phyloP scores from a whole-genome alignment of 1,140 invertebrate species.

The Lordiphosa clarofinis region DNA sequence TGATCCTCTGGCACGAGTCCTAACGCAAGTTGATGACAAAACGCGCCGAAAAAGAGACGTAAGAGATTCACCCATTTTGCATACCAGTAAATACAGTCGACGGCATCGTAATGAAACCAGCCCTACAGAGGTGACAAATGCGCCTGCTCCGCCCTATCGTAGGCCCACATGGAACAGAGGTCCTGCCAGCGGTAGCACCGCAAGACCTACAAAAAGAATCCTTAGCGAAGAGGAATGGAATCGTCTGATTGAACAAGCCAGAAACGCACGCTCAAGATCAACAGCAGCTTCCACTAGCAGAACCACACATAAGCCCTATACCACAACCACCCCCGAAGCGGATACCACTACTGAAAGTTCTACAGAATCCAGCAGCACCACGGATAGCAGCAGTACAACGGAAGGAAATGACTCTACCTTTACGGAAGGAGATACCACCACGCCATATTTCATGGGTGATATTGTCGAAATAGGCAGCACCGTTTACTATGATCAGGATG shows the following conservation, averaged over 20 bases:
- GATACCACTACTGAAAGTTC: slow-evolving; percentile 16
- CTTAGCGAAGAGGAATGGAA: slow-evolving; percentile 50
- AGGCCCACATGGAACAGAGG: slow-evolving; percentile 6
- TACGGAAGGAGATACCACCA: slow-evolving; percentile 23
- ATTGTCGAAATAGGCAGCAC: slow-evolving; percentile 40
- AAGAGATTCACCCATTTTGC: slow-evolving; percentile 21
- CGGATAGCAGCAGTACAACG: slow-evolving; percentile 24
- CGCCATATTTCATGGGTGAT: slow-evolving; percentile 43
- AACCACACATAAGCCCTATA: slow-evolving; percentile 5
- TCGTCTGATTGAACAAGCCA: slow-evolving; percentile 5
- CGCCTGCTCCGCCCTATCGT: slow-evolving; percentile 12
- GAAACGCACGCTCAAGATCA: not conserved
- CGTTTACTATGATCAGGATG: slow-evolving; percentile 47
- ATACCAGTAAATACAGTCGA: slow-evolving; percentile 48
- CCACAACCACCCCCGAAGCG: slow-evolving; percentile 22
- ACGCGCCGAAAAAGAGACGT: slow-evolving; percentile 16
- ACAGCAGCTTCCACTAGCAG: slow-evolving; percentile 1
- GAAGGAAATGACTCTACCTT: slow-evolving; percentile 15
- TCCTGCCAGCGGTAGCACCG: slow-evolving; percentile 5
- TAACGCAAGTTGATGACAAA: slow-evolving; percentile 42
- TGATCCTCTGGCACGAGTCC: slow-evolving; percentile 47
- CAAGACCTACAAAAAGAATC: slow-evolving; percentile 1
- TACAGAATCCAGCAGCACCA: slow-evolving; percentile 26
- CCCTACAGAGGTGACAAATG: slow-evolving; percentile 3
- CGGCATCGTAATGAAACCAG: slow-evolving; percentile 44